Evolutionary conservation across 2,113 vertebrate species (phyloP).

Genomic region (Salvelinus alpinus): DNA sequence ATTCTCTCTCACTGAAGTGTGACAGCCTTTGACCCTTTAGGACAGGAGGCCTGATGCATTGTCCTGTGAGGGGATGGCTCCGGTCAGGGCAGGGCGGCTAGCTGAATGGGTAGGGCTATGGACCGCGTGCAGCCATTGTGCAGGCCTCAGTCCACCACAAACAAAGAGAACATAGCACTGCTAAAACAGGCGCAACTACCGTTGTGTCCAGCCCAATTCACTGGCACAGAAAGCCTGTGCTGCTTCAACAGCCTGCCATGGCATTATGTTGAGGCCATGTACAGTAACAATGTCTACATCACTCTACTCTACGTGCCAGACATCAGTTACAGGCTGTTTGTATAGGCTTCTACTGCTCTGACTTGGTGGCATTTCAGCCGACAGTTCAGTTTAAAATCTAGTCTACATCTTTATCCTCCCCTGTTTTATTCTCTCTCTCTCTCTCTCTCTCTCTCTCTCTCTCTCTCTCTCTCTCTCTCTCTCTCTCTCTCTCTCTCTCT

Average conservation of each 20-base stretch:
- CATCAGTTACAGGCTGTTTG: not conserved
- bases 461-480: too few relatives aligned
- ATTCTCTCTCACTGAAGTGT: conserved; percentile 2
- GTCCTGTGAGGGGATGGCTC: conserved; percentile 10
- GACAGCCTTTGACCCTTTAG: not conserved
- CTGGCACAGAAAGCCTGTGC: conserved; percentile 34
- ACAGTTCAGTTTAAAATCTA: too few relatives aligned
- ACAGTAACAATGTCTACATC: not conserved
- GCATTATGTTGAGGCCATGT: conserved; percentile 4
- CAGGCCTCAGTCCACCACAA: conserved; percentile 36
- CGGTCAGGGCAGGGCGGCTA: conserved; percentile 32
- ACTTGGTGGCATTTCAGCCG: too few relatives aligned
- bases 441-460: too few relatives aligned
- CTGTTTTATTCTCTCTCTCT: too few relatives aligned
- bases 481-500: too few relatives aligned
- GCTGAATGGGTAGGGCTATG: conserved; percentile 32
- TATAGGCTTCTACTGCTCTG: too few relatives aligned
- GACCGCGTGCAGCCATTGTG: conserved; percentile 55
- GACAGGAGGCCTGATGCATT: conserved; percentile 26
- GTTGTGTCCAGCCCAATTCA: conserved; percentile 50
- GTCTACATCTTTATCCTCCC: too few relatives aligned
- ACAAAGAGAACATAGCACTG: conserved; percentile 50
- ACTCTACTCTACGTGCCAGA: not conserved
- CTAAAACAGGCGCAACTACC: conserved; percentile 38
- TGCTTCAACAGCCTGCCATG: conserved; percentile 33